Percentiles rank a stretch among this genome's conserved stretches.
Conservation (phyloP, 2,797 vertebrate species). For the Diceros bicornis region DNA sequence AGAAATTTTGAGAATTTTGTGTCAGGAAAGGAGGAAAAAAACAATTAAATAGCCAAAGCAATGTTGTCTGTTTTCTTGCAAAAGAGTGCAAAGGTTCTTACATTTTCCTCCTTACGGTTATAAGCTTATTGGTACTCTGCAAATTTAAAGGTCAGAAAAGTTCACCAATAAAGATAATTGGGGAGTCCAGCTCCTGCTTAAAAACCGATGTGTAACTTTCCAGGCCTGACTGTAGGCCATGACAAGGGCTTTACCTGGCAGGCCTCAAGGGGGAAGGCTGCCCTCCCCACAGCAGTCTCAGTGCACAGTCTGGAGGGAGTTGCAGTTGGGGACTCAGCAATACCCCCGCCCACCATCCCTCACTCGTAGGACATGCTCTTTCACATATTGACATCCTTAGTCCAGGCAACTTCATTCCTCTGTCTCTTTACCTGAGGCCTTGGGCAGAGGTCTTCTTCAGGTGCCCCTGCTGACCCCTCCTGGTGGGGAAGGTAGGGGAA, state of each 20-base stretch:
- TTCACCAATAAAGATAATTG: background rate
- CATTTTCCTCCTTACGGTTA: background rate
- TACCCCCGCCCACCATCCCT: accelerated
- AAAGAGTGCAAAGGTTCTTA: background rate
- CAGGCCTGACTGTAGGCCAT: background rate
- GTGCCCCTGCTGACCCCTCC: background rate
- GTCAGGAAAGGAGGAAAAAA: background rate
- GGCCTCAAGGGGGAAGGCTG: accelerated
- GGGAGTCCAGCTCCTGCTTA: background rate
- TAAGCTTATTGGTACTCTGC: background rate
- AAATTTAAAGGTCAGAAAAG: background rate
- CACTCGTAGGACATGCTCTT: background rate
- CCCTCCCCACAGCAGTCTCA: background rate
- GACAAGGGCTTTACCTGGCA: background rate
- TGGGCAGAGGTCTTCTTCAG: background rate
- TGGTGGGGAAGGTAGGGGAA: background rate
- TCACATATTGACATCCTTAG: background rate
- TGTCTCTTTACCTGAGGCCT: background rate
- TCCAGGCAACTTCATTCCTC: background rate
- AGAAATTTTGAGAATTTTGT: background rate
- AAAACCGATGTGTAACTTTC: background rate
- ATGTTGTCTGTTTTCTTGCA: background rate
- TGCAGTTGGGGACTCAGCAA: background rate
- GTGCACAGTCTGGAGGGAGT: background rate
- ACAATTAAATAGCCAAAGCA: background rate